Evolutionary conservation across 2,888 invertebrate species (phyloP), one percentile per base, ranked within the genome.

Genomic region (Gari tellinella): DNA sequence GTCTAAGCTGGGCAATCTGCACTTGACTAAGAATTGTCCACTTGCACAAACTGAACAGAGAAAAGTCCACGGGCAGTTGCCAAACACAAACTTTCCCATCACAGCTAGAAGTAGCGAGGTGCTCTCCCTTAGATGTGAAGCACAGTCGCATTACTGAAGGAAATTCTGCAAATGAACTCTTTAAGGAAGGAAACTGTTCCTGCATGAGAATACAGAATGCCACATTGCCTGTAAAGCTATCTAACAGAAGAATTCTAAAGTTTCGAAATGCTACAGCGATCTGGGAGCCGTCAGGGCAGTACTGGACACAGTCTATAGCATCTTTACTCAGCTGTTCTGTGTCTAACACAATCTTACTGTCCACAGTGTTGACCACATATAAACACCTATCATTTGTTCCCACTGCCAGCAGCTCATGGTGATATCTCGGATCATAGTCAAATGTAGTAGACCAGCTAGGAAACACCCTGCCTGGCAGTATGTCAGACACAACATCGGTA

Each of bases 21-120:
- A 83, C 68, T 40, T 48, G 37, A 21, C 73, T 64, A 21, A 88
- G 64, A 37, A 89, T 79, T 26, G 57, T 61, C 57, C 80, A 77
- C 58, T 82, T 79, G 72, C 89, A 88, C 19, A 87, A 51, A 56
- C 81, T 72, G 55, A 84, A 82, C 8, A 89, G 73, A 7, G 81
- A 58, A 4, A 72, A 70, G 8, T 48, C 38, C n/a, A 52, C 31
- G 14, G 19, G 31, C 12, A 88, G 61, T 17, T 86, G 82, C 86
- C 87, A 88, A 5, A 89, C 26, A 10, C 87, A 60, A 0, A 86
- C 67, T 23, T 67, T 66, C 1, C 89, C 88, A 72, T 89, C 89
- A 66, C 82, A 82, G 8, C 82, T 74, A 17, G 82, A 63, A 10
- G 84, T 78, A 5, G 79, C 82, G 38, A 88, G 57, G 31, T 85